Base-by-base conservation (phyloP, 2,888 invertebrate species). In the Linhomoeus sp. region DNA sequence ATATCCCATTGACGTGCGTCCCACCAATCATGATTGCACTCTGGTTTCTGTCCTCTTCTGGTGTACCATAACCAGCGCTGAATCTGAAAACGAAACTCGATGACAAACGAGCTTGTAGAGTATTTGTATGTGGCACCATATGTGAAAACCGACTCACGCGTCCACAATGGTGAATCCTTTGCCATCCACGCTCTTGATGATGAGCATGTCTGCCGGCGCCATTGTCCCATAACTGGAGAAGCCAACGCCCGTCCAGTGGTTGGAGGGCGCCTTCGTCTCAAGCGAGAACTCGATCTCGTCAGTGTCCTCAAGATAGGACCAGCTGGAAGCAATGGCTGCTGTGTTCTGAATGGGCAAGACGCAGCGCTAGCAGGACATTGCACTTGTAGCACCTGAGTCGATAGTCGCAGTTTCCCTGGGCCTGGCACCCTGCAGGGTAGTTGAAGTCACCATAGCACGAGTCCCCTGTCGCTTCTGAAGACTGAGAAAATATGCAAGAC, bases 211-310 rank as follows among this genome's bases (percentile, higher is more conserved):
- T 22, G 61, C 61, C 36, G 60, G 58, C 23, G 51, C 52, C 61
- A 63, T 58, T 2, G 53, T 53, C 45, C 61, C 61, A 26, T 55
- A 53, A 9, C 48, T 45, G 20, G 54, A 54, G 53, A 63, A 58
- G 43, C 60, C 63, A 20, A 63, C 54, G 29, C 62, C 63, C 35
- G 58, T 60, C 63, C 63, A 63, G 36, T 53, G 55, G 49, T 56
- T 57, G 19, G 49, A 52, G 23, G 53, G 46, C n/a, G 58, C 49
- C 20, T 55, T 55, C 1, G 64, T 62, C 45, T 62, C 61, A 19
- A 64, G 45, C 2, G 57, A 55, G 53, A 65, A 64, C 42, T 66
- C 62, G 42, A 64, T 54, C 41, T 60, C 58, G 38, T 63, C 62
- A 1, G 50, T 49, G 9, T 63, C n/a, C 17, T 41, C 25, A 9